Evolutionary conservation across 2,888 invertebrate genomes (phyloP).

Genomic region (Rotaria sp.): DNA sequence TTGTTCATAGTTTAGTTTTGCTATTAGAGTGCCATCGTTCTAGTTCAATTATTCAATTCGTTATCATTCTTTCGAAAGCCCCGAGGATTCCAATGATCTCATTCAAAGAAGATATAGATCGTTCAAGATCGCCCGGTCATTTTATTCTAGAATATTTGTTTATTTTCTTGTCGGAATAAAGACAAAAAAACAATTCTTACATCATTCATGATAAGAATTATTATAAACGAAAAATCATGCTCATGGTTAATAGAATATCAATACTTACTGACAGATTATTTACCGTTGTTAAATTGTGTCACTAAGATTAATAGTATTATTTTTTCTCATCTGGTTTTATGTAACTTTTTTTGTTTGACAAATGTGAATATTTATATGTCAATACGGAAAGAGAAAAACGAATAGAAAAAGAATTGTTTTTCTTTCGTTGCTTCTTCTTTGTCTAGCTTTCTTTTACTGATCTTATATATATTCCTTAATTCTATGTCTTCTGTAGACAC

Average conservation of each 20-base stretch:
- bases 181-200: too few relatives aligned
- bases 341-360: too few relatives aligned
- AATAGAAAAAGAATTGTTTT: neutral
- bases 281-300: neutral
- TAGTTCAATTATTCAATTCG: neutral
- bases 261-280: neutral
- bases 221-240: too few relatives aligned
- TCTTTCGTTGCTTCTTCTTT: neutral
- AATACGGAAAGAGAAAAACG: neutral
- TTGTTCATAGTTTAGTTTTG: neutral
- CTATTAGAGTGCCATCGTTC: neutral
- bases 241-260: neutral
- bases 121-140: neutral
- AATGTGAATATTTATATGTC: too few relatives aligned
- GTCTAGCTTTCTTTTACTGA: neutral
- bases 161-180: neutral
- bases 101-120: neutral
- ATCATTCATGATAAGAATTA: too few relatives aligned
- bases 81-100: neutral
- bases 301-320: neutral
- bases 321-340: neutral
- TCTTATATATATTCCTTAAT: neutral
- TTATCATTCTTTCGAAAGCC: neutral
- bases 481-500: neutral
- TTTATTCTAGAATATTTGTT: neutral